Evolutionary conservation across 2,888 invertebrate genomes (phyloP).

Genomic region (Dynastes hyllus): DNA sequence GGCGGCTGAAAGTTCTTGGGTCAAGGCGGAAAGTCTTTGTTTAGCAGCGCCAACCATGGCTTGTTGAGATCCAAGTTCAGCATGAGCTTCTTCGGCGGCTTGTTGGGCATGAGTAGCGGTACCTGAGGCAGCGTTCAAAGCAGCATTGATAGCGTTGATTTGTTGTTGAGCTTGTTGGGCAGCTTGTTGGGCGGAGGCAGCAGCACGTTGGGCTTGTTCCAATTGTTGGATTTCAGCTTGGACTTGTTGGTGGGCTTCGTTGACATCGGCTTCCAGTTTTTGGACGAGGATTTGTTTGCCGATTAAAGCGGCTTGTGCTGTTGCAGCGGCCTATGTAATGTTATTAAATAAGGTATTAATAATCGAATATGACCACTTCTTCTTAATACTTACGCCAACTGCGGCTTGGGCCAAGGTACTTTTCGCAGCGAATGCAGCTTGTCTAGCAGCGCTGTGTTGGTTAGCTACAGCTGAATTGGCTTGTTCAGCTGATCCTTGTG

Average conservation of each 20-base stretch:
- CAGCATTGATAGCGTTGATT: constrained; percentile 83
- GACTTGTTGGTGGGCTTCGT: constrained; percentile 80
- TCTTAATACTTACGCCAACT: constrained; percentile 70
- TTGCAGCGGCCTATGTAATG: constrained; percentile 75
- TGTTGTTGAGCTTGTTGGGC: constrained; percentile 73
- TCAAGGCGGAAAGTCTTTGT: constrained; percentile 78
- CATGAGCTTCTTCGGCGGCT: constrained; percentile 82
- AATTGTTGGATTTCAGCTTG: constrained; percentile 83
- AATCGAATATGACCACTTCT: background rate
- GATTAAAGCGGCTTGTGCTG: constrained; percentile 78
- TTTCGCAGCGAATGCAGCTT: constrained; percentile 82
- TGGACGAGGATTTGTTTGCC: constrained; percentile 75
- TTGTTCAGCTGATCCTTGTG: constrained; percentile 80
- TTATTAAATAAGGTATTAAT: constrained; percentile 5
- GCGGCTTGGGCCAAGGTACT: constrained; percentile 81
- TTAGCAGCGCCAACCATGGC: constrained; percentile 86
- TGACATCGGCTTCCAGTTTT: constrained; percentile 82
- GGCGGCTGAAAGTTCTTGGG: constrained; percentile 80
- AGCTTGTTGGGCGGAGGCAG: constrained; percentile 82
- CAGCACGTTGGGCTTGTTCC: constrained; percentile 82
- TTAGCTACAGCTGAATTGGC: constrained; percentile 78
- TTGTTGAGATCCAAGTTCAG: constrained; percentile 82
- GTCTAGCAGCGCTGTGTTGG: constrained; percentile 80
- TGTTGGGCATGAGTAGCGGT: constrained; percentile 84
- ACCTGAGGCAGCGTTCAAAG: constrained; percentile 84